A percentile compares a stretch with the other conserved stretches of the same genome.
Conservation (phyloP, 2,113 vertebrate species). For the Silurus meridionalis region DNA sequence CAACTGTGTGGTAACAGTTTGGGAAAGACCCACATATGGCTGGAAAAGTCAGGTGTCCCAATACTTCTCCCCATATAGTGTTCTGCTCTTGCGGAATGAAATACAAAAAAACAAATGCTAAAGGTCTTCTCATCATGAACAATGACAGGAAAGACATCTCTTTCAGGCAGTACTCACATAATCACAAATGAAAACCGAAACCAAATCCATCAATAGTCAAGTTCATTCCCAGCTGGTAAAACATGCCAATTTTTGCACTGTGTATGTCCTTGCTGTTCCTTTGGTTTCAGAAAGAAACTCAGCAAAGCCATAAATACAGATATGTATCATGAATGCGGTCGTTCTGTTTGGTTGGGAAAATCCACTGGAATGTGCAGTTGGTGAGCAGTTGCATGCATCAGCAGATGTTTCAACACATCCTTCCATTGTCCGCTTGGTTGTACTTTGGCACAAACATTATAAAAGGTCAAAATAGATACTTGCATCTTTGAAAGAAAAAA, state of each 20-base stretch:
- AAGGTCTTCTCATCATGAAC: slow-evolving; percentile 28
- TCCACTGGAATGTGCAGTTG: slow-evolving; percentile 27
- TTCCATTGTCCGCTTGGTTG: slow-evolving; percentile 42
- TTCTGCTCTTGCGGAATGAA: not conserved
- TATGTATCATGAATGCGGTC: not conserved
- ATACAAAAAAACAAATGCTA: slow-evolving; percentile 9
- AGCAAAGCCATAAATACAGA: slow-evolving; percentile 17
- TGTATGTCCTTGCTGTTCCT: not conserved
- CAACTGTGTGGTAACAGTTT: no score
- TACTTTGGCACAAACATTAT: slow-evolving; percentile 11
- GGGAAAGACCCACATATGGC: no score
- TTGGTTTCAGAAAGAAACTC: not conserved
- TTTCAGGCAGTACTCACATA: not conserved
- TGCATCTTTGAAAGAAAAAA: not conserved
- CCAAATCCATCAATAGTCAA: not conserved
- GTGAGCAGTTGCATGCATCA: slow-evolving; percentile 3
- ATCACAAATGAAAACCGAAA: slow-evolving; percentile 3
- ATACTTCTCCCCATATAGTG: no score
- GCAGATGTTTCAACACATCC: slow-evolving; percentile 43
- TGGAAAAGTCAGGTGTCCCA: no score
- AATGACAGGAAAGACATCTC: slow-evolving; percentile 30
- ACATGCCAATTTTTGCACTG: slow-evolving; percentile 1
- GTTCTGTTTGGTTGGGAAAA: slow-evolving; percentile 4
- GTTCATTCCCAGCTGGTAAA: not conserved
- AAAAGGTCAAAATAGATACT: slow-evolving; percentile 27